These are phyloP conservation scores for Ageneiosus marmoratus DNA, from an alignment of 2,113 vertebrate genomes.

Conservation along the genomic window DNA sequence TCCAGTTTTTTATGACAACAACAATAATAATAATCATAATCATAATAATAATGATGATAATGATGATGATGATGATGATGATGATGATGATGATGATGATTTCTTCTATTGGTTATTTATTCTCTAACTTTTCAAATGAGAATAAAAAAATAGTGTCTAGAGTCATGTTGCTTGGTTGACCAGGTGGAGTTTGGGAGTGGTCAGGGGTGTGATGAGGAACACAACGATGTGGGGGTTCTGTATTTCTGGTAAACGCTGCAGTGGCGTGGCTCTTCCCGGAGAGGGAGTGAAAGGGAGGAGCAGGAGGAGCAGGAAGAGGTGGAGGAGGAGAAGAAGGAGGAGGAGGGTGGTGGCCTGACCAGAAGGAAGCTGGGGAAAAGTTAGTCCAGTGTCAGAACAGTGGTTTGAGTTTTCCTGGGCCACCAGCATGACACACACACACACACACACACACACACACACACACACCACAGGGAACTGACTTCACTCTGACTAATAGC, in stretches of 20 bases:
- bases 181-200: slow-evolving; percentile 1
- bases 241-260: slow-evolving; percentile 67
- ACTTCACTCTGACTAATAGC: slow-evolving; percentile 9
- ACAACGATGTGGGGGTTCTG: slow-evolving; percentile 26
- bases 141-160: not conserved
- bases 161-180: not conserved
- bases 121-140: not conserved
- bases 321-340: not conserved
- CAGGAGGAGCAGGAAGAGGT: too few species aligned
- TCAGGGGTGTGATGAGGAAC: not conserved
- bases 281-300: not conserved
- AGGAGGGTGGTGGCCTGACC: slow-evolving; percentile 9
- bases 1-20: not conserved
- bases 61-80: too few species aligned
- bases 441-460: too few species aligned
- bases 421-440: not conserved
- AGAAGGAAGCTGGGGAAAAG: slow-evolving; percentile 47
- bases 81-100: too few species aligned
- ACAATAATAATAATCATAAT: too few species aligned
- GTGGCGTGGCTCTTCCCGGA: slow-evolving; percentile 68
- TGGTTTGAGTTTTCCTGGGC: slow-evolving; percentile 9
- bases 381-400: slow-evolving; percentile 3
- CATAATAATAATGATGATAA: too few species aligned
- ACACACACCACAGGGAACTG: slow-evolving; percentile 9
- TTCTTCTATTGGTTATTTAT: not conserved